Conservation (phyloP, 2,797 vertebrate genomes). For the Bucorvus abyssinicus region DNA sequence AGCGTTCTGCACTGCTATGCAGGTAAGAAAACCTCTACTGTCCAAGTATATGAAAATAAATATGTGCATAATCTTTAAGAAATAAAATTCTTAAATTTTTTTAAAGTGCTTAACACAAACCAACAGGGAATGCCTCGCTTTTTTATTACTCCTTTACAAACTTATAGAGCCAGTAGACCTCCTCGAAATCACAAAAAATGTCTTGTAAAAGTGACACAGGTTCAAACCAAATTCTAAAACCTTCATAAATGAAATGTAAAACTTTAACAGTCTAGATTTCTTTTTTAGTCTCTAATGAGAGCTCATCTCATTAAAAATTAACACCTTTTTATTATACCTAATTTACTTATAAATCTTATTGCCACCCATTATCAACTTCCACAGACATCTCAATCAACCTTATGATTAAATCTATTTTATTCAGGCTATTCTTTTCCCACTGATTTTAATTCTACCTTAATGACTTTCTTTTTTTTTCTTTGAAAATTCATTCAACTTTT, state of each 20-base stretch:
- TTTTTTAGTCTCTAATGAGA: conserved; percentile 50
- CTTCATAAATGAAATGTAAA: conserved; percentile 27
- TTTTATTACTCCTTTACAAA: not conserved
- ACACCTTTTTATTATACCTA: conserved; percentile 56
- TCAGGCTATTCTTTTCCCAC: conserved; percentile 22
- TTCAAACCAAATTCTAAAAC: not conserved
- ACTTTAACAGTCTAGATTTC: conserved; percentile 32
- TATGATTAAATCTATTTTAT: conserved; percentile 60
- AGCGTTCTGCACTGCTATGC: not conserved
- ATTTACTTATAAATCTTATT: conserved; percentile 69
- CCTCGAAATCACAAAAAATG: not conserved
- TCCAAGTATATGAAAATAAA: not conserved
- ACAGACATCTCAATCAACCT: conserved; percentile 50
- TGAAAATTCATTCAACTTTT: conserved; percentile 12
- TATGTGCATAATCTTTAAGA: not conserved
- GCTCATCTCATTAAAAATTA: conserved; percentile 67
- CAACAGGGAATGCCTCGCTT: not conserved
- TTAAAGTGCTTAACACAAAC: not conserved
- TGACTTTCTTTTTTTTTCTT: conserved; percentile 27
- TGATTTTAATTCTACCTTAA: conserved; percentile 67
- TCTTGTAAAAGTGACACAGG: not conserved
- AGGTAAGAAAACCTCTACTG: not conserved
- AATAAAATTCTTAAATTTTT: not conserved
- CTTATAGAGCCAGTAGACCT: not conserved
- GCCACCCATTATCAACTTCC: conserved; percentile 50